Conservation (phyloP, 2,113 vertebrate genomes). For the rabbit (Oryctolagus cuniculus) region DNA sequence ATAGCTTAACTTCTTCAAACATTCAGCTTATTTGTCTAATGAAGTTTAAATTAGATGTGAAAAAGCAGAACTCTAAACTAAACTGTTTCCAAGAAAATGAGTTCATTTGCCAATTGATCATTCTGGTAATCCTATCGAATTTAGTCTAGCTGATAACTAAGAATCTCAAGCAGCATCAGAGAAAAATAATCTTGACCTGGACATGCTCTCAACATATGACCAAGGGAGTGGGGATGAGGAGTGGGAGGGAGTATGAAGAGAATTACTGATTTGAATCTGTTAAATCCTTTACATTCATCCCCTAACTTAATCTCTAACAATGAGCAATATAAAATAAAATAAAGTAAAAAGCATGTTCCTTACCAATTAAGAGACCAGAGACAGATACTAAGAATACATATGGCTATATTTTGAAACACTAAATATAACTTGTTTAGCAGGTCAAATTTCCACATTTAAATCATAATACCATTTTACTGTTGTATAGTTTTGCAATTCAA, state of each 20-base stretch:
- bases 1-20: background rate
- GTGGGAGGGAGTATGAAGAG: background rate
- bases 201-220: background rate
- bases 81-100: slow-evolving; percentile 57
- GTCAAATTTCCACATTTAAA: slow-evolving; percentile 33
- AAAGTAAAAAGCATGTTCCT: background rate
- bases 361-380: background rate
- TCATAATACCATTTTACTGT: background rate
- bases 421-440: background rate
- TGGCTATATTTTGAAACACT: background rate
- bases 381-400: background rate
- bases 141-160: slow-evolving; percentile 52
- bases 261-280: slow-evolving; percentile 47
- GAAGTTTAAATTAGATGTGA: slow-evolving; percentile 41
- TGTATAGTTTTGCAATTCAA: slow-evolving; percentile 14
- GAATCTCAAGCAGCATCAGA: background rate
- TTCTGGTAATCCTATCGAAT: slow-evolving; percentile 35
- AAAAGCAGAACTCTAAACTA: slow-evolving; percentile 31
- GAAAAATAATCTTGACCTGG: slow-evolving; percentile 30
- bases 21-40: slow-evolving; percentile 43
- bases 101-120: slow-evolving; percentile 49
- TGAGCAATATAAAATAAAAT: background rate
- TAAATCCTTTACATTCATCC: background rate
- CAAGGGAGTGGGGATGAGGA: background rate
- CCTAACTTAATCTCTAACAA: slow-evolving; percentile 25